These are phyloP conservation scores for Discoglossus pictus DNA, from an alignment of 2,797 vertebrate species.

Conservation along the genomic window DNA sequence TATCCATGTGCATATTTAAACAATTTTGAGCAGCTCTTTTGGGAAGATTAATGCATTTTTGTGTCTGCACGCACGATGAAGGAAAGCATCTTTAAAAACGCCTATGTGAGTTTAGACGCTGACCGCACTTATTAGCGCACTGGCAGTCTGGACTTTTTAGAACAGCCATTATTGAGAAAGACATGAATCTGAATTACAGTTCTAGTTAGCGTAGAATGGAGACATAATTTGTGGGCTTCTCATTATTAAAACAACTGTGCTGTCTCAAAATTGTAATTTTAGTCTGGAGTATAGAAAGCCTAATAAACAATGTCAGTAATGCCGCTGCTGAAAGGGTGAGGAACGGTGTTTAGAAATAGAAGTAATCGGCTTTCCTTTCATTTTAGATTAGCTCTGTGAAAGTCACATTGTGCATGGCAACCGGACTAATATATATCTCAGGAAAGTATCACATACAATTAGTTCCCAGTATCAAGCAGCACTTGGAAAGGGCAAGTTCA, in stretches of 20 bases:
- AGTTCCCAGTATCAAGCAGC: neutral
- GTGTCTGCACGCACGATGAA: neutral
- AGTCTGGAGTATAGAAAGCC: slow-evolving; percentile 19
- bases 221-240: slow-evolving; percentile 37
- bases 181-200: slow-evolving; percentile 46
- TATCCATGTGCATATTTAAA: slow-evolving; percentile 11
- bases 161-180: slow-evolving; percentile 14
- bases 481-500: slow-evolving; percentile 1
- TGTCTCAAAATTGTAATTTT: slow-evolving; percentile 39
- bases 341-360: slow-evolving; percentile 2
- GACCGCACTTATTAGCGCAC: slow-evolving; percentile 16
- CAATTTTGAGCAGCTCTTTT: slow-evolving; percentile 1
- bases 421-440: slow-evolving; percentile 18
- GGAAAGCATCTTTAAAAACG: no score
- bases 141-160: slow-evolving; percentile 2
- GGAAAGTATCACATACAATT: slow-evolving; percentile 19
- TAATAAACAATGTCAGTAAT: slow-evolving; percentile 44
- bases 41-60: slow-evolving; percentile 28
- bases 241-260: slow-evolving; percentile 35
- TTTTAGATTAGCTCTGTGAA: slow-evolving; percentile 6
- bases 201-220: slow-evolving; percentile 31
- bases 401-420: neutral
- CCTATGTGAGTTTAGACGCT: neutral
- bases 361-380: slow-evolving; percentile 6
- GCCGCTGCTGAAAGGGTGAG: slow-evolving; percentile 9